Percentiles rank a stretch among this genome's conserved stretches.
Evolutionary conservation across 2,888 invertebrate species (phyloP).

Genomic region (Dasysyrphus albostriatus): DNA sequence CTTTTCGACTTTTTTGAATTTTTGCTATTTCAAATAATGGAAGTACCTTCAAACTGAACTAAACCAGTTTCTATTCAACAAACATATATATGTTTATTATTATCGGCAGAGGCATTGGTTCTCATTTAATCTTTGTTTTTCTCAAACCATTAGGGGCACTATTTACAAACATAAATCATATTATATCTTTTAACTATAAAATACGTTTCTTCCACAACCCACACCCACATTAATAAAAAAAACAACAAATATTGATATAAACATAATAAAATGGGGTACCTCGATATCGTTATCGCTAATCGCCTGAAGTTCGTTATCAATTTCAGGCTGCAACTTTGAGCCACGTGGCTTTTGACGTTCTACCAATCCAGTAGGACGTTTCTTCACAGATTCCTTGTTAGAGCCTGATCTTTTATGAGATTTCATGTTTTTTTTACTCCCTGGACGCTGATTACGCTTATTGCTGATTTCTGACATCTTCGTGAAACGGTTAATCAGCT

Average conservation of each 20-base stretch:
- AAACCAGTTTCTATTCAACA: no score
- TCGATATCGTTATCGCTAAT: constrained; percentile 40
- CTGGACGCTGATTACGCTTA: constrained; percentile 53
- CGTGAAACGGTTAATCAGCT: constrained; percentile 75
- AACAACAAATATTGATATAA: constrained; percentile 58
- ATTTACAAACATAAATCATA: constrained; percentile 19
- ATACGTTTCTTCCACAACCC: background rate
- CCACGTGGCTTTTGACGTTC: constrained; percentile 80
- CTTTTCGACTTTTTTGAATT: no score
- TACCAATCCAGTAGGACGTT: constrained; percentile 76
- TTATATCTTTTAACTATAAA: background rate
- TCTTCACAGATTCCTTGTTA: constrained; percentile 20
- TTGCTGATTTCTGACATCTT: constrained; percentile 27
- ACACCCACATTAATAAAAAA: background rate
- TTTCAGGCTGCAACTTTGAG: constrained; percentile 80
- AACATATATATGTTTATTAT: no score
- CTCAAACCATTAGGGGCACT: background rate
- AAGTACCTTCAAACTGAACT: no score
- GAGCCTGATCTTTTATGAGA: constrained; percentile 36
- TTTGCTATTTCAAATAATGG: no score
- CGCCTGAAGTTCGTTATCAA: constrained; percentile 63
- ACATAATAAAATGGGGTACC: constrained; percentile 68
- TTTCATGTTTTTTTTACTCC: constrained; percentile 41
- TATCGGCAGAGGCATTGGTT: constrained; percentile 20
- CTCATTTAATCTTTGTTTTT: background rate